Evolutionary conservation across 2,113 vertebrate genomes (phyloP).

Genomic region (Tiliqua scincoides): DNA sequence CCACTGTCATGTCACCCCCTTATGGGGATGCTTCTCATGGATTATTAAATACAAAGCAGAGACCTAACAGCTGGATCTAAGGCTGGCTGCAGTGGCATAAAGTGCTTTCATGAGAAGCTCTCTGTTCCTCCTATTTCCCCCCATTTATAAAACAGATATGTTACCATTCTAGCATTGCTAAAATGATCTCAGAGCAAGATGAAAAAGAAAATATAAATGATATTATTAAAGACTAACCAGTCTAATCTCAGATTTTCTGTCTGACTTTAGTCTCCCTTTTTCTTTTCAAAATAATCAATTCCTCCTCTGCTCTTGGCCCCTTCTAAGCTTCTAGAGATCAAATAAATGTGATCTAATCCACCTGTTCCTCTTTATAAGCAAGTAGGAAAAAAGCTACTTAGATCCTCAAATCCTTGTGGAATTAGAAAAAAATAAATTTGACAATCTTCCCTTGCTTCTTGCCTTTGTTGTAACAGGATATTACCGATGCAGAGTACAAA

Average conservation of each 20-base stretch:
- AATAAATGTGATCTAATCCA: constrained; percentile 5
- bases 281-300: constrained; percentile 27
- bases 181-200: background rate
- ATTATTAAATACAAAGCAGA: background rate
- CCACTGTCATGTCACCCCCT: background rate
- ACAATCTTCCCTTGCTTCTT: constrained; percentile 19
- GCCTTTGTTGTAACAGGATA: background rate
- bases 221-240: constrained; percentile 24
- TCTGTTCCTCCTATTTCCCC: background rate
- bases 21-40: background rate
- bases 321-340: constrained; percentile 32
- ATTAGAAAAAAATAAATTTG: constrained; percentile 35
- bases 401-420: constrained; percentile 38
- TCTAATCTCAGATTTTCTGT: background rate
- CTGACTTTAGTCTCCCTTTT: background rate
- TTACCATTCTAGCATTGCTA: background rate
- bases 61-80: background rate
- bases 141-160: background rate
- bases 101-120: background rate
- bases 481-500: background rate
- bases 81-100: background rate
- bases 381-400: background rate
- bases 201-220: background rate
- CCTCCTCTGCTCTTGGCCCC: constrained; percentile 8
- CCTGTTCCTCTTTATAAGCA: constrained; percentile 1